These are phyloP conservation scores for Mantis religiosa DNA, from an alignment of 2,888 invertebrate species.

Conservation along the genomic window DNA sequence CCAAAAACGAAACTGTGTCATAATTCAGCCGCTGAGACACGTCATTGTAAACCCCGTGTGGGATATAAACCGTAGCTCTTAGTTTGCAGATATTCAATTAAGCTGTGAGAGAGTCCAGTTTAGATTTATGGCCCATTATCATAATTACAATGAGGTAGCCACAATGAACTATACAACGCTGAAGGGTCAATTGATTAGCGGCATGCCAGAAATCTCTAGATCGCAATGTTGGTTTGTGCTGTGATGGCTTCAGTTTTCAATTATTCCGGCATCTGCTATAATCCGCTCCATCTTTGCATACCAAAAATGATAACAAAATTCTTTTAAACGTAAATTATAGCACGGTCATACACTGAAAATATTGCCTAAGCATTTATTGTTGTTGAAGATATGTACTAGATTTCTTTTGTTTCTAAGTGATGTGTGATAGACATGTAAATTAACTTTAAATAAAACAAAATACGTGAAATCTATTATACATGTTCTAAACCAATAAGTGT, in stretches of 20 bases:
- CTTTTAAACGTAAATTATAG: too few relatives aligned
- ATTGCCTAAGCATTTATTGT: too few relatives aligned
- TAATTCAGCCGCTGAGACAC: background rate
- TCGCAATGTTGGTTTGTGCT: background rate
- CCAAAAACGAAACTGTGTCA: background rate
- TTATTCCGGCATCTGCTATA: background rate
- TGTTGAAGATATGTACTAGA: too few relatives aligned
- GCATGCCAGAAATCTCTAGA: background rate
- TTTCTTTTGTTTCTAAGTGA: too few relatives aligned
- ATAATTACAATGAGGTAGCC: background rate
- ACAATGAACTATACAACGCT: background rate
- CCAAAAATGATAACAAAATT: too few relatives aligned
- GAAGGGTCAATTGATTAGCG: background rate
- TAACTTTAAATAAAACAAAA: too few relatives aligned
- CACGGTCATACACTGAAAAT: too few relatives aligned
- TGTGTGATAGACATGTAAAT: too few relatives aligned
- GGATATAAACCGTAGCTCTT: background rate
- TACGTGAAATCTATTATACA: too few relatives aligned
- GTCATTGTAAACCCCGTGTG: background rate
- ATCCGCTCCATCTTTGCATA: too few relatives aligned
- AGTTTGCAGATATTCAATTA: background rate
- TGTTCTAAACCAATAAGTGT: too few relatives aligned
- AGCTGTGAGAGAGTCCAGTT: background rate
- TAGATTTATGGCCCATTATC: background rate
- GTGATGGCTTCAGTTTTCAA: background rate